Evolutionary conservation across 2,113 vertebrate species (phyloP), one percentile per base, ranked within the genome.

Genomic region (Tachycineta bicolor): DNA sequence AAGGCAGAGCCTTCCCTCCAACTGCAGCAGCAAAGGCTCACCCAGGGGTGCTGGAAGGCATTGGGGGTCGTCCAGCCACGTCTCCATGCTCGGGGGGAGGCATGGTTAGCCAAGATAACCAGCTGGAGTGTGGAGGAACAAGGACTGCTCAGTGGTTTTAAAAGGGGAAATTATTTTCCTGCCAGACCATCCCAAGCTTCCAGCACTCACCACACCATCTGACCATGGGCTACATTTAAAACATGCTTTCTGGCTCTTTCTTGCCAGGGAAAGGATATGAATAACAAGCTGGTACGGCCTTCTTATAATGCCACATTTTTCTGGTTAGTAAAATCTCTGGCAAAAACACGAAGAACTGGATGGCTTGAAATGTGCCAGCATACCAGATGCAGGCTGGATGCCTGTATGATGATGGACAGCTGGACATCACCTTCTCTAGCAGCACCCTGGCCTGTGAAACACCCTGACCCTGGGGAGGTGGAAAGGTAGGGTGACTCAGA

Each of bases 151-250:
- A 65, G 85, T 79, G 85, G 78, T 87, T 97, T 95, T 83, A 76
- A 93, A 92, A 86, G 29, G 89, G 83, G 86, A 95, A 95, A 78
- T 90, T 41, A 55, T 90, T 94, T 88, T 93, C 55, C 68, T 87
- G 86, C 86, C 93, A 95, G 94, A 89, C 76, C 60, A 74, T 86
- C 64, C 16, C 68, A 86, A 81, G 24, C 68, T 92, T 94, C 86
- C n/a, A 92, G 43, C 44, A 10, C 52, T 95, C 5, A 3, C 83
- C 76, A 78, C 60, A 89, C 89, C 89, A 82, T 78, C 91, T 95
- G 91, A 94, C 78, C 58, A 24, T 44, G 47, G 81, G 55, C 68
- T 94, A 59, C 19, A 0, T 65, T 91, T 84, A 91, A 91, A 94
- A 82, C 64, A 82, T 17, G 55, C 70, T 84, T 76, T 89, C 70